Evolutionary conservation across 2,113 vertebrate species (phyloP).

Genomic region (Poeciliopsis retropinna): DNA sequence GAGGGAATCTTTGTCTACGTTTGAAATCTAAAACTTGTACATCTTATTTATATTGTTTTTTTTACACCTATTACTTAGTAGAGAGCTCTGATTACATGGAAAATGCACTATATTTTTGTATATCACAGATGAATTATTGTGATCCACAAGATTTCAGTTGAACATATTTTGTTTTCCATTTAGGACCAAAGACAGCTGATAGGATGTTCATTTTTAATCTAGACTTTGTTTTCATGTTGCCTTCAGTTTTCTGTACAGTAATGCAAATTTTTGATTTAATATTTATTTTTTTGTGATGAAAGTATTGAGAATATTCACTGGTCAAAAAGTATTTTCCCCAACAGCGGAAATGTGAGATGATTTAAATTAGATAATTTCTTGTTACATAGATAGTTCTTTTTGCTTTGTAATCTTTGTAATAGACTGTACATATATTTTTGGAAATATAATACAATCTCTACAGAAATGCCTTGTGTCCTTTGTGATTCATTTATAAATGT

Average conservation of each 20-base stretch:
- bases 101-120: conserved; percentile 99
- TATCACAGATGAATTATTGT: conserved; percentile 93
- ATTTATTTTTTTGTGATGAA: conserved; percentile 96
- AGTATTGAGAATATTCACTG: conserved; percentile 88
- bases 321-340: conserved; percentile 85
- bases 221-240: conserved; percentile 75
- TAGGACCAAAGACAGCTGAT: conserved; percentile 99
- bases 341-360: conserved; percentile 88
- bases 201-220: conserved; percentile 83
- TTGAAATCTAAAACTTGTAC: conserved; percentile 99
- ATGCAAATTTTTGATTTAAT: conserved; percentile 89
- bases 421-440: conserved; percentile 99
- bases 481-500: conserved; percentile 10
- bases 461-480: conserved; percentile 62
- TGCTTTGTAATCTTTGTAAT: conserved; percentile 99
- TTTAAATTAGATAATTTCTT: conserved; percentile 89
- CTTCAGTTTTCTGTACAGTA: conserved; percentile 92
- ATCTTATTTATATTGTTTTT: conserved; percentile 99
- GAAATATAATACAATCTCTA: conserved; percentile 98
- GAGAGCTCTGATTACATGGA: conserved; percentile 98
- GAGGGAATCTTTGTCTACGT: conserved; percentile 92
- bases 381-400: conserved; percentile 94
- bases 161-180: conserved; percentile 90
- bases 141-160: conserved; percentile 94
- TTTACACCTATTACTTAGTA: conserved; percentile 95